Conservation (phyloP, 1,140 invertebrate species). For the Ceratoteleas bidentatus region DNA sequence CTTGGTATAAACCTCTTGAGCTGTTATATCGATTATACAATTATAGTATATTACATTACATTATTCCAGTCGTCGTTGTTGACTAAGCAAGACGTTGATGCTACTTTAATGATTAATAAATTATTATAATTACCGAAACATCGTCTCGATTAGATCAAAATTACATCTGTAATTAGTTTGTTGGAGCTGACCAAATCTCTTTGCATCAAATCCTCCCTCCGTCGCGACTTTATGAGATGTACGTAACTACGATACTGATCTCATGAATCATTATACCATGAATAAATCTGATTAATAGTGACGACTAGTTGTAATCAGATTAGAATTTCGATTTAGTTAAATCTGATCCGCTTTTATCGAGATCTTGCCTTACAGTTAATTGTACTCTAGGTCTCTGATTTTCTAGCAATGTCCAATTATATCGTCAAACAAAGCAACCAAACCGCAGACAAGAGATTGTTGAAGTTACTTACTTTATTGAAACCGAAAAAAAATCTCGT, state of each 20-base stretch:
- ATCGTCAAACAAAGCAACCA: too few species aligned
- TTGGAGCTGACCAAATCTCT: conserved; percentile 24
- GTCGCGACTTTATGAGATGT: conserved; percentile 25
- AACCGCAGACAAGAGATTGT: too few species aligned
- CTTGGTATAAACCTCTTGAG: not conserved
- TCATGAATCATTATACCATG: conserved; percentile 40
- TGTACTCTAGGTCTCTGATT: not conserved
- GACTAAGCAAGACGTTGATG: too few species aligned
- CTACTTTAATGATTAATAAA: not conserved
- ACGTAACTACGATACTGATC: conserved; percentile 27
- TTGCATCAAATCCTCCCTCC: conserved; percentile 15
- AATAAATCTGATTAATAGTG: conserved; percentile 46
- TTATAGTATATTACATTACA: too few species aligned
- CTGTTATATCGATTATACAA: not conserved
- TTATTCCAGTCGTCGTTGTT: too few species aligned
- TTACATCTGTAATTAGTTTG: conserved; percentile 37
- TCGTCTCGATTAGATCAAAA: conserved; percentile 13
- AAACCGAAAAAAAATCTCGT: too few species aligned
- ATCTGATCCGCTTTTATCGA: conserved; percentile 22
- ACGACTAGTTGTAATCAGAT: conserved; percentile 38
- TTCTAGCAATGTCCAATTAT: not conserved
- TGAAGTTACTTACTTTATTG: too few species aligned
- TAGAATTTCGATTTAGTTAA: conserved; percentile 30
- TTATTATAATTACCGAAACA: not conserved
- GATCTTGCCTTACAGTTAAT: conserved; percentile 1